Evolutionary conservation across 2,113 vertebrate genomes (phyloP), one percentile per base, ranked within the genome.

Genomic region (Chinchilla lanigera): DNA sequence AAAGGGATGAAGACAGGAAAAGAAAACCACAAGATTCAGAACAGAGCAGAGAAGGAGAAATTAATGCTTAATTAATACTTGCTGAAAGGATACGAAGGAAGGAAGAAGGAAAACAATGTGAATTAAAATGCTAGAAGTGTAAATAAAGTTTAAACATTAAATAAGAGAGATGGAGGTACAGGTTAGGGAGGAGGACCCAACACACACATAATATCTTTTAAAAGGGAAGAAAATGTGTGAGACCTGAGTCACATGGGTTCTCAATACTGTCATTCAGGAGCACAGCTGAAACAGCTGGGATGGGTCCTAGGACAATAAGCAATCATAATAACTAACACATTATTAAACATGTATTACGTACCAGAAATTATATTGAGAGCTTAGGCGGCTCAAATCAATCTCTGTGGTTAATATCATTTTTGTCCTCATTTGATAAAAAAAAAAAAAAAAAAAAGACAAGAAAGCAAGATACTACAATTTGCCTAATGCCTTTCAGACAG

Each of bases 391-490:
- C 63, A 78, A 78, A 92, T 84, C 35, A 82, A 89, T 41, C n/a
- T 33, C 81, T 83, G 41, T 35, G 28, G 52, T 41, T 47, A 33
- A 77, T 26, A 61, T 30, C 86, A n/a, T 41, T 56, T 56, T 93
- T 87, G 63, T 67, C 90, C 52, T 50, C 13, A 95, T 65, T 94
- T 92, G 73, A 92, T 22, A 69, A n/a, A n/a, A n/a, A n/a, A n/a
- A n/a, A n/a, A n/a, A n/a, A n/a, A n/a, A n/a, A n/a, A n/a, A n/a
- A n/a, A n/a, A n/a, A n/a, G 26, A 67, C 20, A 87, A 67, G 35
- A 69, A 54, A 85, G 50, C 69, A 83, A 7, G 6, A 30, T 17
- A 77, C 13, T 41, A 65, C 81, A 65, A 92, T 24, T 78, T 58
- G 26, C 81, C 77, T 5, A 26, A 50, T 56, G 38, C 61, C 75